These are phyloP conservation scores for Miniopterus natalensis DNA, from an alignment of 2,113 vertebrate species.

Conservation along the genomic window DNA sequence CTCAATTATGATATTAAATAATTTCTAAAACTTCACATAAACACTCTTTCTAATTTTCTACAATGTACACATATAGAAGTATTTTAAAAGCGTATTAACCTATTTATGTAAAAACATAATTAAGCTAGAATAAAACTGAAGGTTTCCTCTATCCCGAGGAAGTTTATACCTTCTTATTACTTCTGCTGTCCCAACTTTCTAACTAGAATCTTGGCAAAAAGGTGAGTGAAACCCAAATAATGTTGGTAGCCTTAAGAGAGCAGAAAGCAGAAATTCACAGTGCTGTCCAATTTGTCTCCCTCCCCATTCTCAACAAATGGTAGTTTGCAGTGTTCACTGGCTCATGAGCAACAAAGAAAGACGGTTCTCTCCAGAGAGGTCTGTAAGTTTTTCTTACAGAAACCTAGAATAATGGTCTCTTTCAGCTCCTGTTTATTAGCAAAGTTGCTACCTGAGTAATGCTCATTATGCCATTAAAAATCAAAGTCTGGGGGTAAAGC, in stretches of 20 bases:
- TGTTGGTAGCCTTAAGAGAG: neutral
- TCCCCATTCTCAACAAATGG: neutral
- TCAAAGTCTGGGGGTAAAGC: slow-evolving; percentile 16
- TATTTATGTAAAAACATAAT: neutral
- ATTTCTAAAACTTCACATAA: slow-evolving; percentile 43
- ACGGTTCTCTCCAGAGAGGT: neutral
- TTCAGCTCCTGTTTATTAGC: slow-evolving; percentile 12
- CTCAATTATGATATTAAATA: slow-evolving; percentile 34
- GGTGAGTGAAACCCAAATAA: slow-evolving; percentile 58
- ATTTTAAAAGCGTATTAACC: slow-evolving; percentile 20
- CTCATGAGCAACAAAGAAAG: neutral
- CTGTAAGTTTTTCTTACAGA: slow-evolving; percentile 28
- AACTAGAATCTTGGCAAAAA: slow-evolving; percentile 46
- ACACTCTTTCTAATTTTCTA: slow-evolving; percentile 51
- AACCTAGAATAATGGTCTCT: slow-evolving; percentile 47
- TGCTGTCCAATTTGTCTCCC: neutral
- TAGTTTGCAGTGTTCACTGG: neutral
- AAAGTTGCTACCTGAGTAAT: slow-evolving; percentile 12
- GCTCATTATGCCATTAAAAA: neutral
- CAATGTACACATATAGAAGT: neutral
- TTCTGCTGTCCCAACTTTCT: slow-evolving; percentile 6
- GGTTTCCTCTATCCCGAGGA: neutral
- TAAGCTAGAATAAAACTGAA: slow-evolving; percentile 28
- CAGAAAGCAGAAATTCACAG: slow-evolving; percentile 17
- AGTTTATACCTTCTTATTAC: neutral